Evolutionary conservation across 2,888 invertebrate genomes (phyloP).

Genomic region (Phaedon cochleariae): DNA sequence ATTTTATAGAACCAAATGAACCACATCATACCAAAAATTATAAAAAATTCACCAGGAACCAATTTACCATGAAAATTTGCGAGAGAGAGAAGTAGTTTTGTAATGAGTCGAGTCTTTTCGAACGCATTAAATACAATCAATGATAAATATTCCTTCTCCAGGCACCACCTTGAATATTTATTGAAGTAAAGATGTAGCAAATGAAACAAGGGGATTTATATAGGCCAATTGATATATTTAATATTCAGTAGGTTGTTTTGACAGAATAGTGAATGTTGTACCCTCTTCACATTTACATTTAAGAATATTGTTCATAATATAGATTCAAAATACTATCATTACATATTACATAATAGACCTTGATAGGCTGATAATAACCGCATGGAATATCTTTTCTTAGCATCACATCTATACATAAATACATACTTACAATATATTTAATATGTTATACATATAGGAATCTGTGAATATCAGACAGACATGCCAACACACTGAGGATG

Average conservation of each 20-base stretch:
- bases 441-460: slow-evolving; percentile 31
- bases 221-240: slow-evolving; percentile 64
- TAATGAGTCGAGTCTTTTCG: no score
- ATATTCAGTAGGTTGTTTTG: slow-evolving; percentile 50
- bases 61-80: no score
- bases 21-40: no score
- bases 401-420: slow-evolving; percentile 58
- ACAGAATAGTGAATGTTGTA: slow-evolving; percentile 63
- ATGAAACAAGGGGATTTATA: slow-evolving; percentile 39
- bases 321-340: slow-evolving; percentile 35
- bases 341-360: slow-evolving; percentile 12
- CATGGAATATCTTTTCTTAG: slow-evolving; percentile 27
- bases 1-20: no score
- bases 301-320: slow-evolving; percentile 53
- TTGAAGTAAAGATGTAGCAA: slow-evolving; percentile 13
- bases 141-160: no score
- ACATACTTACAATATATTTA: slow-evolving; percentile 55
- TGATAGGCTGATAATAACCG: no score
- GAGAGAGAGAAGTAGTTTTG: no score
- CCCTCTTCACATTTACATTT: slow-evolving; percentile 56
- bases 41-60: no score
- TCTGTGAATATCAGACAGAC: slow-evolving; percentile 48
- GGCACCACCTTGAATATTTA: no score
- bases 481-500: slow-evolving; percentile 72
- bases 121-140: no score